A percentile compares a stretch with the other conserved stretches of the same genome.
Conservation (phyloP, 2,113 vertebrate species). For the Columba janthina region DNA sequence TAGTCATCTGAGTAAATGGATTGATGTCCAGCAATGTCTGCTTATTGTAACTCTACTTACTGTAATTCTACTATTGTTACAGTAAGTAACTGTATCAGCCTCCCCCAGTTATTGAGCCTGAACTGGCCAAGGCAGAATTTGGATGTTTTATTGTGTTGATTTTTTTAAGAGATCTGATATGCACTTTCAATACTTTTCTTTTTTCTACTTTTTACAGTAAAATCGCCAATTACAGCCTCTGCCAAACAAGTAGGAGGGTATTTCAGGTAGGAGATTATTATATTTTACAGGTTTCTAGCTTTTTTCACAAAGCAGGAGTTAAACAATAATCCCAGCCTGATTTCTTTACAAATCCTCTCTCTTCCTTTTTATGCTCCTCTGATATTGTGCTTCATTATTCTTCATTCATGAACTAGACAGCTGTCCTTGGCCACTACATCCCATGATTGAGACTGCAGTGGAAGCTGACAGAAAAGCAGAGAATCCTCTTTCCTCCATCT, state of each 20-base stretch:
- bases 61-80: neutral
- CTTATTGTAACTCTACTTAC: neutral
- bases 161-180: neutral
- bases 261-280: constrained; percentile 43
- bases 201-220: constrained; percentile 36
- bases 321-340: neutral
- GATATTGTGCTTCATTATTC: neutral
- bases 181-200: neutral
- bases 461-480: neutral
- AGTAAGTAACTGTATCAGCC: neutral
- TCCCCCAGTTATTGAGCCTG: neutral
- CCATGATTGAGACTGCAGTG: neutral
- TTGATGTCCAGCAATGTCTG: neutral
- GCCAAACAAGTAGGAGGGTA: constrained; percentile 32
- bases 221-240: constrained; percentile 2
- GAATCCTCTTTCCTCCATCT: neutral
- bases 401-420: neutral
- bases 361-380: neutral
- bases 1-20: neutral
- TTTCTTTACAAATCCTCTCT: neutral
- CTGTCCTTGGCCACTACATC: neutral
- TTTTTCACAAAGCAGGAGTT: neutral
- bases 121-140: neutral
- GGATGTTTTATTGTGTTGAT: neutral
- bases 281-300: neutral